Conservation (phyloP, 2,113 vertebrate species). For the Canis aureus region DNA sequence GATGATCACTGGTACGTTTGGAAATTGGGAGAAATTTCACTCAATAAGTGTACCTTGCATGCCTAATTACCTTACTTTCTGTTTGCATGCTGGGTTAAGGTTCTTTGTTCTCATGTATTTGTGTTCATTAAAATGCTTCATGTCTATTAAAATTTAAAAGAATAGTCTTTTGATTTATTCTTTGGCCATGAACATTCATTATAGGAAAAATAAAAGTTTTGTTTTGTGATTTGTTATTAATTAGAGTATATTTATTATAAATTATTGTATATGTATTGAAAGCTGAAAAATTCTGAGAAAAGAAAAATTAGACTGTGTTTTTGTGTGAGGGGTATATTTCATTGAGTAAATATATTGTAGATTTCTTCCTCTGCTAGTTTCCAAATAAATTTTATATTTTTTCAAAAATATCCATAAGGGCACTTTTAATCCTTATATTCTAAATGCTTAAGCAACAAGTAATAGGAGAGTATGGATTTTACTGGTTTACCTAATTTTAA, state of each 20-base stretch:
- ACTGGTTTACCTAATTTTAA: slow-evolving; percentile 30
- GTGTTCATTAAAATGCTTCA: slow-evolving; percentile 26
- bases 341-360: not conserved
- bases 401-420: not conserved
- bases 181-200: not conserved
- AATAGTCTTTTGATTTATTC: not conserved
- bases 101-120: slow-evolving; percentile 16
- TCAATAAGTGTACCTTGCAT: not conserved
- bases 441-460: not conserved
- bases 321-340: not conserved
- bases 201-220: not conserved
- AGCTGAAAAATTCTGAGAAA: not conserved
- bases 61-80: not conserved
- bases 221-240: slow-evolving; percentile 53
- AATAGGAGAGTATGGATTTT: not conserved
- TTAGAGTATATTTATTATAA: slow-evolving; percentile 38
- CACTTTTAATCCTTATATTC: not conserved
- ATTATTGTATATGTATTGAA: not conserved
- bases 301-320: not conserved
- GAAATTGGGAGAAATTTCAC: not conserved
- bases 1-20: not conserved
- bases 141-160: slow-evolving; percentile 32
- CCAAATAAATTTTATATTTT: not conserved
- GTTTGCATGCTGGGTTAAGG: not conserved
- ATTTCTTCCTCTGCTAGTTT: slow-evolving; percentile 2